A percentile compares a stretch with the other conserved stretches of the same genome.
phyloP scores from a whole-genome alignment of 1,140 invertebrate species.

The Drosophila persimilis region DNA sequence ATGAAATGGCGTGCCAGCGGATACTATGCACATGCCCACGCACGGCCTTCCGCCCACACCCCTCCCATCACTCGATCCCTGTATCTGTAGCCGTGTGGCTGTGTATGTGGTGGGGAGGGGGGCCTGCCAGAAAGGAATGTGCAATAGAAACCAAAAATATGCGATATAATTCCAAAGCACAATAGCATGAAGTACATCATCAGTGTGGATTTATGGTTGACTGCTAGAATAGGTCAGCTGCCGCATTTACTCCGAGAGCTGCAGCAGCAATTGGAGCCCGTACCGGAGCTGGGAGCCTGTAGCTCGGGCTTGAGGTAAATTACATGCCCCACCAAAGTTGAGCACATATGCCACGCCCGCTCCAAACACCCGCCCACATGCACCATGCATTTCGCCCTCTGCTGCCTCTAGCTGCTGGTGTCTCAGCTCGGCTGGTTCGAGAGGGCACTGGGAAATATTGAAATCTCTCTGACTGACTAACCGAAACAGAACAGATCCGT shows the following conservation, averaged over 20 bases:
- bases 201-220: conserved; percentile 81
- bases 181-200: conserved; percentile 81
- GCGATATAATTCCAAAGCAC: conserved; percentile 80
- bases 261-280: conserved; percentile 35
- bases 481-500: conserved; percentile 12
- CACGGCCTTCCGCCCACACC: conserved; percentile 2
- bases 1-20: conserved; percentile 73
- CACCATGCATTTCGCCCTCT: conserved; percentile 34
- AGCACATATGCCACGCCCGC: conserved; percentile 43
- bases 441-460: conserved; percentile 69
- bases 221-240: conserved; percentile 79
- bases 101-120: conserved; percentile 29
- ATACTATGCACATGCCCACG: conserved; percentile 54
- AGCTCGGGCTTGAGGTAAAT: conserved; percentile 71
- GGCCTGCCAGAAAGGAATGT: conserved; percentile 75
- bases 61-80: not conserved
- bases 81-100: conserved; percentile 1
- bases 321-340: conserved; percentile 56
- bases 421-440: conserved; percentile 41
- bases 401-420: conserved; percentile 38
- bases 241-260: conserved; percentile 66
- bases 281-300: conserved; percentile 11
- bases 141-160: conserved; percentile 82
- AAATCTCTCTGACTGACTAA: conserved; percentile 73
- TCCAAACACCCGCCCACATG: not conserved